phyloP scores from a whole-genome alignment of 2,113 vertebrate genomes.

The Lasiurus cinereus region DNA sequence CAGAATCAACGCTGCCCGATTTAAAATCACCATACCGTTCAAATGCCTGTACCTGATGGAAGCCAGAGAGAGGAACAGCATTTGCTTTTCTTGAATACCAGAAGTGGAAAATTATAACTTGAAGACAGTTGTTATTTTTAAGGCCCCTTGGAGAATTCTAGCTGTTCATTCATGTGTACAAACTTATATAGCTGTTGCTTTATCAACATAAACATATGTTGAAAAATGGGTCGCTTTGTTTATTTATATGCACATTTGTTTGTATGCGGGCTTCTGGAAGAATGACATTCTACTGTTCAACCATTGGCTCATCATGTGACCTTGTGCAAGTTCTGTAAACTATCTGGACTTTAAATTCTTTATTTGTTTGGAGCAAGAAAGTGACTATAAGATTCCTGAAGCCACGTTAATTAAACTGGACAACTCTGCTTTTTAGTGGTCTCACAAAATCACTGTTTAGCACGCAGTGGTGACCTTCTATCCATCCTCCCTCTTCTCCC shows the following conservation, averaged over 20 bases:
- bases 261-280: background rate
- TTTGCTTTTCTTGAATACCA: constrained; percentile 52
- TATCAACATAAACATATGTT: constrained; percentile 70
- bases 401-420: background rate
- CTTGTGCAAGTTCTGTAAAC: constrained; percentile 51
- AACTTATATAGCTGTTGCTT: constrained; percentile 33
- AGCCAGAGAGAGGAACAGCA: background rate
- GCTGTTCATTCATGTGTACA: constrained; percentile 61
- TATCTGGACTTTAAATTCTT: background rate
- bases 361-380: background rate
- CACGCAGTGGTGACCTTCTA: background rate
- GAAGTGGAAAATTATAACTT: constrained; percentile 59
- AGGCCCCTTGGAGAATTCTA: constrained; percentile 27
- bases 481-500: background rate
- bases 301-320: background rate
- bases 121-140: constrained; percentile 66
- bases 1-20: background rate
- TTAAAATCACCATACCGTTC: constrained; percentile 8
- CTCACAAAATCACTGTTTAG: background rate
- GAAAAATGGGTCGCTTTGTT: constrained; percentile 56
- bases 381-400: background rate
- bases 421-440: background rate
- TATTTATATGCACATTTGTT: constrained; percentile 34
- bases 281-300: background rate
- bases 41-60: background rate